These are phyloP conservation scores for Cotesia glomerata DNA, from an alignment of 1,140 invertebrate species.

Conservation along the genomic window DNA sequence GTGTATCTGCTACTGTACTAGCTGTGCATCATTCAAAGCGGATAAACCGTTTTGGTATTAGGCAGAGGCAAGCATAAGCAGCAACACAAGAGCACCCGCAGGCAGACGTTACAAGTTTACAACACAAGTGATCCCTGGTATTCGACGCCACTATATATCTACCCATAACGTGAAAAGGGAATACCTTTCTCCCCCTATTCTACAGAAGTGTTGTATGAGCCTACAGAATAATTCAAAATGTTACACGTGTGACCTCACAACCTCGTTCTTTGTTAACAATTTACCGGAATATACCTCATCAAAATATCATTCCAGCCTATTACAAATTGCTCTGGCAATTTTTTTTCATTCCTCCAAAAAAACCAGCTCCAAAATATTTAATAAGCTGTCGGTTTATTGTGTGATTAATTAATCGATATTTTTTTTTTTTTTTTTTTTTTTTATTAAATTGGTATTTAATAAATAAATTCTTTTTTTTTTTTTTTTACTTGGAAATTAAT, in stretches of 20 bases:
- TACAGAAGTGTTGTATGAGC: too few relatives aligned
- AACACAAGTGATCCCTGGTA: constrained; percentile 22
- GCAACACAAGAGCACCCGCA: constrained; percentile 14
- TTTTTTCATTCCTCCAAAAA: too few relatives aligned
- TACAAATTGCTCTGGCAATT: neutral
- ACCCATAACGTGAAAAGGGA: constrained; percentile 5
- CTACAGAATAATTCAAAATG: neutral
- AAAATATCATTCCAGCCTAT: neutral
- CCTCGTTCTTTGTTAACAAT: constrained; percentile 20
- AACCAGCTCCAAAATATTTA: too few relatives aligned
- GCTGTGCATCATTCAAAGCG: constrained; percentile 16
- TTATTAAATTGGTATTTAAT: too few relatives aligned
- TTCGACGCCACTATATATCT: neutral
- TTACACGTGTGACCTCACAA: constrained; percentile 26
- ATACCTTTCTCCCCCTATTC: constrained; percentile 7
- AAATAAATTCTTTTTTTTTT: neutral
- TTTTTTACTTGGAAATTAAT: neutral
- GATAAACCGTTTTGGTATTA: constrained; percentile 22
- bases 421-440: too few relatives aligned
- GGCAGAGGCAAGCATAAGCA: too few relatives aligned
- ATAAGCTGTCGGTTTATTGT: too few relatives aligned
- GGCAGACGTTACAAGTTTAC: constrained; percentile 29
- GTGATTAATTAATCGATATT: neutral
- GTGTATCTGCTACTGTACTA: neutral
- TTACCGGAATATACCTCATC: constrained; percentile 14